Evolutionary conservation across 2,113 vertebrate genomes (phyloP), one percentile per base, ranked within the genome.

Genomic region (Hypanus sabinus): DNA sequence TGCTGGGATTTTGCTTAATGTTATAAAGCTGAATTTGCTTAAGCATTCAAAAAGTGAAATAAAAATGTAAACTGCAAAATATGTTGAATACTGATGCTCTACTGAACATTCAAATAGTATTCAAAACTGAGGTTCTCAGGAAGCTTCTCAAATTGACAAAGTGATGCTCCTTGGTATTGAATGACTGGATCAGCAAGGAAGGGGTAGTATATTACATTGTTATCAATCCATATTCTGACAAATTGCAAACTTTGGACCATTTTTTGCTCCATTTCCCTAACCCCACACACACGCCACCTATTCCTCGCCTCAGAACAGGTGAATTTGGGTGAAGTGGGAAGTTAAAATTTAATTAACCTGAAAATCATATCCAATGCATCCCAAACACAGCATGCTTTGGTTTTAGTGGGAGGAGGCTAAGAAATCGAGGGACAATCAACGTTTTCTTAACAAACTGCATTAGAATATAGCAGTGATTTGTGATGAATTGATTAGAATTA

Each of bases 1-100:
- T 71, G 91, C 91, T 73, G 91, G 16, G 68, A 93, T 30, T 93
- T 93, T 71, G 16, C 24, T 11, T 75, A 93, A 93, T 62, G 70
- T n/a, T 75, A 73, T 73, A 55, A 73, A n/a, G 38, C 36, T 55
- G 73, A 55, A 93, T 93, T 73, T 93, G 38, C 68, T 27, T 55
- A 93, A 93, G 70, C 70, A 93, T 71, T 73, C 36, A 93, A 93
- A 93, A 46, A 36, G 36, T 14, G 70, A 70, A 14, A 93, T 38
- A 55, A 22, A 12, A 46, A 73, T 93, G 91, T 30, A 93, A 73
- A 75, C 70, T 73, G 20, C 22, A 93, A 93, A 73, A 22, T 46
- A 38, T 93, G 36, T 24, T 46, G 65, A 93, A 93, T 93, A 75
- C 68, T 73, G 36, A 93, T 93, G 70, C 38, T 73, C 9, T 11